Evolutionary conservation across 35 echinoderm and acorn worm genomes (phyloP), one percentile per base, ranked within the genome.

Genomic region (Diadema setosum): DNA sequence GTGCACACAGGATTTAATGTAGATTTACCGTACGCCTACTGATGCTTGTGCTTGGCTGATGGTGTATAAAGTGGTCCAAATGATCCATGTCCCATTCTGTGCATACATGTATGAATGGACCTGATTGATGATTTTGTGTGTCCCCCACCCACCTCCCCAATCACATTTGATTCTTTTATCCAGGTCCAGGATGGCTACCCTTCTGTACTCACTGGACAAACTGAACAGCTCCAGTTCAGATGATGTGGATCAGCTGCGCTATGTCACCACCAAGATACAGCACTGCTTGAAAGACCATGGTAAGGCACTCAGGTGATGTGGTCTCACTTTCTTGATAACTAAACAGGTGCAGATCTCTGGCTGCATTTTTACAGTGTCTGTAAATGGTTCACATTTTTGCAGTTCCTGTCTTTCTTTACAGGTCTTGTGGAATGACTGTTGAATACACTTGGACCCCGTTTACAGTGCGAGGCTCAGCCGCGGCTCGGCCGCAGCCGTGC

Each of bases 221-320:
- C 82, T 98, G 42, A 98, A 94, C 70, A 91, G 83, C 45, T 59
- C 82, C 18, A 92, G 74, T 81, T 88, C 96, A 14, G 96, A 99
- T 9, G 96, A 99, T 87, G 42, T 90, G 3, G 96, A 99, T 80
- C 96, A 99, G 65, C 74, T 94, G 56, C 92, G 96, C 8, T 92
- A 89, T 35, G 49, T 90, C 31, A 99, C 96, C 24, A 82, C 92
- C 21, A 91, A 94, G 40, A 87, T 99, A 60, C 90, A 91, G 59
- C 78, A 80, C 24, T 92, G 93, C 35, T 46, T 94, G 15, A 92
- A 74, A 69, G 92, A 94, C 50, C 92, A 99, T 86, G 96, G 96
- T 99, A 57, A 70, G 83, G 46, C 17, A 14, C 5, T 3, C 34
- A 84, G 24, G 36, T 42, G 14, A 43, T 35, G 14, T 45, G 18